A percentile compares a stretch with the other conserved stretches of the same genome.
These are phyloP conservation scores for Eira barbara DNA, from an alignment of 2,113 vertebrate genomes.

Conservation along the genomic window DNA sequence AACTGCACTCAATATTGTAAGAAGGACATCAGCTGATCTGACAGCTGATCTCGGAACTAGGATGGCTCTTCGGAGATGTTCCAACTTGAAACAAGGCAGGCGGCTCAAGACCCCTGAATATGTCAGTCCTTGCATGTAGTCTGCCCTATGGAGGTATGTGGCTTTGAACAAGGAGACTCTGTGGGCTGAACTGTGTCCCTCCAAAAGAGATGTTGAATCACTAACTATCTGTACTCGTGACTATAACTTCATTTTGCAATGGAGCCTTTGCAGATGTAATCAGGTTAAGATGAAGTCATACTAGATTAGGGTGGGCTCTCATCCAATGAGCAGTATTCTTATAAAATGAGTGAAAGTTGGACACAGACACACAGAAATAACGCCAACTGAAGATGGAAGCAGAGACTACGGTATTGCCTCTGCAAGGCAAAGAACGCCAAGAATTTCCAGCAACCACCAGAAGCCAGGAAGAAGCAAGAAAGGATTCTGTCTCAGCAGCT, in stretches of 20 bases:
- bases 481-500: accelerated
- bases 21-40: background rate
- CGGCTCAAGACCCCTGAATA: accelerated
- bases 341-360: background rate
- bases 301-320: background rate
- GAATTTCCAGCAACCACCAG: background rate
- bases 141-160: background rate
- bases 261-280: background rate
- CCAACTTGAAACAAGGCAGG: background rate
- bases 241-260: background rate
- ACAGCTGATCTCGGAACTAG: background rate
- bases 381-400: background rate
- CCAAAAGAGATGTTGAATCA: background rate
- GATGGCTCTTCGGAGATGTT: background rate
- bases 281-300: background rate
- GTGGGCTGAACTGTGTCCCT: background rate
- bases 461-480: background rate
- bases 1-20: accelerated
- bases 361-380: background rate
- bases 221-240: background rate
- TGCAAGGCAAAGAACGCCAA: background rate
- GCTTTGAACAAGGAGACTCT: background rate
- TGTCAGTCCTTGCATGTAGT: background rate
- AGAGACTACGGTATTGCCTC: background rate
- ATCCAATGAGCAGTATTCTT: background rate